Evolutionary conservation across 2,113 vertebrate genomes (phyloP).

Genomic region (Romanogobio albipinnatus): DNA sequence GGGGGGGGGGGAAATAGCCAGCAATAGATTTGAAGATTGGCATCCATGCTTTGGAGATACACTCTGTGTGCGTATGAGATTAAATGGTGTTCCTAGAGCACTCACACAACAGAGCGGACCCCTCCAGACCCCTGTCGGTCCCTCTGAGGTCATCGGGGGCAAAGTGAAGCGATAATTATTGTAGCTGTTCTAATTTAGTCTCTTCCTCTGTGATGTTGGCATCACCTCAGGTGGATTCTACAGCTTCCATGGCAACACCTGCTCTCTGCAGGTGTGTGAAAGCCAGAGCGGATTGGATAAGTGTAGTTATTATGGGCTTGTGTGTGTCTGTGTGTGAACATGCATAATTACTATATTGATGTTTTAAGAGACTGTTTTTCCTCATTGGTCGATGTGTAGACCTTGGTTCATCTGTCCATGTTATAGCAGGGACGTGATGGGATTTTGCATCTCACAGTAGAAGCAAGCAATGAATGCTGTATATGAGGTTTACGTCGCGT

Average conservation of each 20-base stretch:
- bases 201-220: constrained; percentile 57
- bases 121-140: not conserved
- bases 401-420: constrained; percentile 5
- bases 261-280: constrained; percentile 58
- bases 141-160: not conserved
- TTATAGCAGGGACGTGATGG: not conserved
- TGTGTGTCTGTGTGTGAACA: constrained; percentile 8
- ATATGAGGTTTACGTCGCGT: not conserved
- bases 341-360: constrained; percentile 37
- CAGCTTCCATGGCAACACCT: constrained; percentile 74
- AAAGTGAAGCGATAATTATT: constrained; percentile 37
- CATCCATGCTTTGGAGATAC: not conserved
- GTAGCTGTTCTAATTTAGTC: constrained; percentile 16
- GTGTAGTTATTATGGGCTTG: constrained; percentile 51
- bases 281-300: constrained; percentile 43
- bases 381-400: constrained; percentile 17
- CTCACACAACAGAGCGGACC: not conserved
- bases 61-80: not conserved
- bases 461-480: not conserved
- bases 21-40: not conserved
- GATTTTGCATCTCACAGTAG: constrained; percentile 1
- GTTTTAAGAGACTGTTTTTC: constrained; percentile 25
- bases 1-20: not conserved
- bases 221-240: constrained; percentile 65
- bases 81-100: not conserved